Conservation (phyloP, 1,140 invertebrate genomes). For the Drosophila carrolli region DNA sequence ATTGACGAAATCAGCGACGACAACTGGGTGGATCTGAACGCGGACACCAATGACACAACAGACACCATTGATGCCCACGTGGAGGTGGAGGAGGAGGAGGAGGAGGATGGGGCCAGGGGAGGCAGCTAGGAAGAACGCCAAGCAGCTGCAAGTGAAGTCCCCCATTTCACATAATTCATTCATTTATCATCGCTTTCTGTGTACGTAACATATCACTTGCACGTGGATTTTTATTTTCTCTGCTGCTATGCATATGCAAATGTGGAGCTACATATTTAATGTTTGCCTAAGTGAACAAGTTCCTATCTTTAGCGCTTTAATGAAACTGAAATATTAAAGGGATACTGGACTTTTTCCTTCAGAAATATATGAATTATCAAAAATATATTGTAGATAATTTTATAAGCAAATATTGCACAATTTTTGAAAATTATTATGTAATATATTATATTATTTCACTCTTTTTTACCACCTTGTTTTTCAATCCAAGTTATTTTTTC, state of each 20-base stretch:
- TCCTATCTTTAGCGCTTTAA: no score
- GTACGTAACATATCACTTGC: constrained; percentile 8
- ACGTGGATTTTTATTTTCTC: constrained; percentile 6
- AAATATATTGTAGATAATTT: no score
- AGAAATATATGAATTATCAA: no score
- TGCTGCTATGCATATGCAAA: background rate
- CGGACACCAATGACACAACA: constrained; percentile 34
- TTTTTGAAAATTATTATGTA: no score
- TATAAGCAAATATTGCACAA: no score
- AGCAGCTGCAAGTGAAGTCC: constrained; percentile 1
- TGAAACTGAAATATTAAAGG: no score
- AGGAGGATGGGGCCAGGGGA: constrained; percentile 30
- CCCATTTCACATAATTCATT: background rate
- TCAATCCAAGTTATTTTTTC: no score
- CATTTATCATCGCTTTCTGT: background rate
- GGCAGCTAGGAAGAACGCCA: constrained; percentile 6
- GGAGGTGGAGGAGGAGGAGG: constrained; percentile 9
- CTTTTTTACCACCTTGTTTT: no score
- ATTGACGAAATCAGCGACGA: constrained; percentile 68
- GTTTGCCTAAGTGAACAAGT: no score
- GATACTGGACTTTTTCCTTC: no score
- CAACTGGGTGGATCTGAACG: constrained; percentile 65
- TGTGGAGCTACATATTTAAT: no score
- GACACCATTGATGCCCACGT: constrained; percentile 22
- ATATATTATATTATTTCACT: no score